These are phyloP conservation scores for Blennius ocellaris DNA, from an alignment of 2,113 vertebrate species.

Conservation along the genomic window DNA sequence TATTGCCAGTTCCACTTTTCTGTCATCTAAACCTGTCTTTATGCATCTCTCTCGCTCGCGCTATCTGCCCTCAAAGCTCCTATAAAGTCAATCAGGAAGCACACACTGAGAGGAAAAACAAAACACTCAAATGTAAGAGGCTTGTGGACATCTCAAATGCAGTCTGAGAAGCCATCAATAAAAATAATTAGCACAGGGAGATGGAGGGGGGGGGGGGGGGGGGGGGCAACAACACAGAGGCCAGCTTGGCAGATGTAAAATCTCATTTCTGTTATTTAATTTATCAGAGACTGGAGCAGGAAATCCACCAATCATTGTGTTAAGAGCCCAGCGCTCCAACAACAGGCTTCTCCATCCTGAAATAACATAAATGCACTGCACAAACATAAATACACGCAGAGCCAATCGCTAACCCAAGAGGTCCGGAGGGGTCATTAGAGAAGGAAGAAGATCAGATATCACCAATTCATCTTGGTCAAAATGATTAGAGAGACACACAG, in stretches of 20 bases:
- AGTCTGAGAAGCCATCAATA: constrained; percentile 80
- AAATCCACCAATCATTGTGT: constrained; percentile 76
- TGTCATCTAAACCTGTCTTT: constrained; percentile 60
- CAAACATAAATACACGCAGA: constrained; percentile 44
- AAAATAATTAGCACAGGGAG: constrained; percentile 76
- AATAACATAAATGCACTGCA: constrained; percentile 35
- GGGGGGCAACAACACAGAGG: constrained; percentile 62
- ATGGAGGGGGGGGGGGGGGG: constrained; percentile 24
- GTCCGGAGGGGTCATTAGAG: constrained; percentile 72
- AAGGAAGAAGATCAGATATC: constrained; percentile 80
- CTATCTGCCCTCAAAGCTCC: constrained; percentile 47
- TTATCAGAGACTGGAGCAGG: constrained; percentile 73
- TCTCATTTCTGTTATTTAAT: constrained; percentile 82
- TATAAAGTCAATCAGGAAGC: constrained; percentile 66
- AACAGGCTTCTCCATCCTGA: constrained; percentile 60
- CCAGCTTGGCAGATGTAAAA: constrained; percentile 76
- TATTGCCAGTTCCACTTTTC: constrained; percentile 52
- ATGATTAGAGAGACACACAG: constrained; percentile 61
- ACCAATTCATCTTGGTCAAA: constrained; percentile 79
- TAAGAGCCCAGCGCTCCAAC: constrained; percentile 54
- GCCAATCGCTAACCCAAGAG: constrained; percentile 46
- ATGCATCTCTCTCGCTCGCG: constrained; percentile 46
- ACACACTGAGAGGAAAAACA: constrained; percentile 49
- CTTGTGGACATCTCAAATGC: constrained; percentile 78
- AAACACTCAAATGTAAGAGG: constrained; percentile 71